phyloP scores from a whole-genome alignment of 37 sponge, comb jelly and placozoan species.

The Mnemiopsis leidyi region DNA sequence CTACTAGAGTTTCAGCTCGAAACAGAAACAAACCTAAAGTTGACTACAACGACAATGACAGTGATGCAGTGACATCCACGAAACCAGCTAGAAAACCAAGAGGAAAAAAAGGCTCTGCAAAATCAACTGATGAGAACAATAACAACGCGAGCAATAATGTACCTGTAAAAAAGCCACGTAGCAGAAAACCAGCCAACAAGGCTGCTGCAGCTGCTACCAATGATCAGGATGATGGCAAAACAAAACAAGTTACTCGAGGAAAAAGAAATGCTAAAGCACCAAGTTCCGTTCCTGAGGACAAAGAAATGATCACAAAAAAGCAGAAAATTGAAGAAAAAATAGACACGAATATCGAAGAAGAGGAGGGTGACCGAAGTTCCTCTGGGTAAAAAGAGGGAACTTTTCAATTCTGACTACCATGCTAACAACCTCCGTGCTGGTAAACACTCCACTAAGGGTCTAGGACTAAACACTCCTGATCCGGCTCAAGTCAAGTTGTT shows the following conservation, averaged over 20 bases:
- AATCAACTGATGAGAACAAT: not conserved
- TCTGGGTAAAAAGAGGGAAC: conserved; percentile 80
- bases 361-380: conserved; percentile 76
- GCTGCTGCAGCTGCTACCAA: not conserved
- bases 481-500: conserved; percentile 69
- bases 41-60: conserved; percentile 1
- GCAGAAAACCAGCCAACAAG: not conserved
- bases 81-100: not conserved
- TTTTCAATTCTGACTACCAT: conserved; percentile 82
- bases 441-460: conserved; percentile 82
- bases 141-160: not conserved
- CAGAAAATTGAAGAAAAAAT: conserved; percentile 51
- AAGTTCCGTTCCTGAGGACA: not conserved
- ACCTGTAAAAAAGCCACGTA: not conserved
- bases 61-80: not conserved
- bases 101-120: not conserved
- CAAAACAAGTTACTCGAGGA: not conserved
- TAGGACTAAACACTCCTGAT: conserved; percentile 81
- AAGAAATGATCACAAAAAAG: conserved; percentile 22
- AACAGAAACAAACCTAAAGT: conserved; percentile 35
- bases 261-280: conserved; percentile 3
- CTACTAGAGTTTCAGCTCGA: conserved; percentile 9
- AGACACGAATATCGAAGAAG: conserved; percentile 26
- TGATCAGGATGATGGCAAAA: not conserved
- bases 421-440: conserved; percentile 84